Conservation (phyloP, 2,113 vertebrate genomes). For the Polyodon spathula region DNA sequence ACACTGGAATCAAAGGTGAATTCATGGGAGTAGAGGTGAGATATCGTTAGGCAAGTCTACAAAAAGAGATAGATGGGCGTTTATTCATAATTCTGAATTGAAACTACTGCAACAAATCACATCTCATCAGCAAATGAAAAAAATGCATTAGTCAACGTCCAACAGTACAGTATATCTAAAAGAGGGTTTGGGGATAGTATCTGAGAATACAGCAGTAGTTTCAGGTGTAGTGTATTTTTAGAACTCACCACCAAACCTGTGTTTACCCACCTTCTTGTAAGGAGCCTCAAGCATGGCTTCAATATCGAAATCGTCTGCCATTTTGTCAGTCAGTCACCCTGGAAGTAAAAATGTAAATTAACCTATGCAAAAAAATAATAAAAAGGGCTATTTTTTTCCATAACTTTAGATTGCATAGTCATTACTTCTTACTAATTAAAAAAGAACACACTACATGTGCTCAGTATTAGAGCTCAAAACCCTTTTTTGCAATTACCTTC, state of each 20-base stretch:
- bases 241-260: conserved; percentile 31
- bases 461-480: not conserved
- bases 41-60: conserved; percentile 99
- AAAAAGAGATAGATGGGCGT: conserved; percentile 99
- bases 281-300: conserved; percentile 98
- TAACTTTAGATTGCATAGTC: too few species aligned
- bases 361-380: too few species aligned
- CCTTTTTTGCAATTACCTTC: not conserved
- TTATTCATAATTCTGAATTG: conserved; percentile 98
- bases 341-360: not conserved
- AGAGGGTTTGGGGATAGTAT: conserved; percentile 70
- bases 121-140: conserved; percentile 78
- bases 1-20: conserved; percentile 96
- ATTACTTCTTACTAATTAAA: too few species aligned
- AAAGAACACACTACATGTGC: too few species aligned
- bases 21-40: conserved; percentile 99
- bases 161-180: conserved; percentile 69
- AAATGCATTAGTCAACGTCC: conserved; percentile 54
- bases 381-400: too few species aligned
- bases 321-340: conserved; percentile 66
- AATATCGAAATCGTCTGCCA: conserved; percentile 99
- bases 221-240: conserved; percentile 62
- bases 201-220: conserved; percentile 77
- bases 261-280: conserved; percentile 90
- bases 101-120: conserved; percentile 93